Percentiles rank a stretch among this genome's conserved stretches.
phyloP scores from a whole-genome alignment of 2,797 vertebrate genomes.

The Protosalanx chinensis region DNA sequence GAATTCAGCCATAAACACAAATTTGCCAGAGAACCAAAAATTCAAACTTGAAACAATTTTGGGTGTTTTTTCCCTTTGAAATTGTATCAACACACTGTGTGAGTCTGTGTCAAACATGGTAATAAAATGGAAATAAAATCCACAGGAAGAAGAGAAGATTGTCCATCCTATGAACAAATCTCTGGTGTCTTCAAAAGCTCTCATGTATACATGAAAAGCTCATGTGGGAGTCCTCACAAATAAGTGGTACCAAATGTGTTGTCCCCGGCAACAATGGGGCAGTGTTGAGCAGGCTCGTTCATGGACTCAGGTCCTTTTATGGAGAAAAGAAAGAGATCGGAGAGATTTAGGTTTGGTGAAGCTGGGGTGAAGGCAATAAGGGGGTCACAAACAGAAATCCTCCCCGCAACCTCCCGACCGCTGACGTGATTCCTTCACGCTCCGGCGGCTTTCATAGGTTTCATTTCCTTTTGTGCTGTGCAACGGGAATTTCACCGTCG shows the following conservation, averaged over 20 bases:
- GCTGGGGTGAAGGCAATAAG: slow-evolving; percentile 10
- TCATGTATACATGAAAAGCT: slow-evolving; percentile 39
- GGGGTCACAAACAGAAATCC: slow-evolving; percentile 23
- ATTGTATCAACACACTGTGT: neutral
- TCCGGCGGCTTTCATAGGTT: neutral
- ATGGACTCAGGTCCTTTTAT: slow-evolving; percentile 37
- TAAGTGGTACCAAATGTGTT: slow-evolving; percentile 74
- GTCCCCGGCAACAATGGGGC: slow-evolving; percentile 65
- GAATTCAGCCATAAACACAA: neutral
- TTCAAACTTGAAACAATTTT: neutral
- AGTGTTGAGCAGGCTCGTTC: slow-evolving; percentile 63
- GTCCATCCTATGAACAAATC: slow-evolving; percentile 1
- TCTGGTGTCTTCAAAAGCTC: slow-evolving; percentile 4
- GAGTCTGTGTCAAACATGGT: neutral
- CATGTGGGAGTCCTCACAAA: slow-evolving; percentile 54
- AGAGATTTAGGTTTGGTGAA: slow-evolving; percentile 19
- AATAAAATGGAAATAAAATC: neutral
- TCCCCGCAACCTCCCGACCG: slow-evolving; percentile 6
- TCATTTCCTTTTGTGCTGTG: slow-evolving; percentile 4
- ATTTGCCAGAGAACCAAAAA: neutral
- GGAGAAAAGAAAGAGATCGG: slow-evolving; percentile 24
- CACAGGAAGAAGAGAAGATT: neutral
- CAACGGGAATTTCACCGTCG: neutral
- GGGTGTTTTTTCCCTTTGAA: neutral
- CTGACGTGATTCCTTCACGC: slow-evolving; percentile 6